These are phyloP conservation scores for Caenorhabditis zanzibari DNA, from an alignment of 2,888 invertebrate genomes.

Conservation along the genomic window DNA sequence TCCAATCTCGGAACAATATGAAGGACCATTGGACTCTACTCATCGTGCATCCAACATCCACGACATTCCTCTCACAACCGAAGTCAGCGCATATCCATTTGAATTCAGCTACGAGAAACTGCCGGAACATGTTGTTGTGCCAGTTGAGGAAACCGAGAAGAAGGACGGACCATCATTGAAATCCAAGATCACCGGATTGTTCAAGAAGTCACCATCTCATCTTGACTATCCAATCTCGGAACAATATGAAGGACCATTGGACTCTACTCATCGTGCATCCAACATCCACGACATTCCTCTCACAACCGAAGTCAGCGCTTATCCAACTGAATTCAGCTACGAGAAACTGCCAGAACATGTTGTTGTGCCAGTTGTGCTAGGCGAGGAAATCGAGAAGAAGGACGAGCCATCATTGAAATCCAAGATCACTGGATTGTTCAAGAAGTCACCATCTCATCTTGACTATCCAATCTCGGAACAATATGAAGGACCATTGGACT, in stretches of 20 bases:
- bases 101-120: constrained; percentile 41
- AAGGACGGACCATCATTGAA: constrained; percentile 24
- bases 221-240: constrained; percentile 35
- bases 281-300: constrained; percentile 52
- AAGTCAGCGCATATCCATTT: constrained; percentile 55
- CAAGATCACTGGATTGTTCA: constrained; percentile 69
- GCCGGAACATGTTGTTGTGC: constrained; percentile 14
- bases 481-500: constrained; percentile 67
- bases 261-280: constrained; percentile 19
- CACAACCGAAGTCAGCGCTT: constrained; percentile 8
- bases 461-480: constrained; percentile 66
- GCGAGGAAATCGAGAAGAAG: constrained; percentile 35
- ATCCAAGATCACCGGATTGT: constrained; percentile 38
- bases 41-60: constrained; percentile 46
- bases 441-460: constrained; percentile 63
- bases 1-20: constrained; percentile 67
- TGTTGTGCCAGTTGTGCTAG: constrained; percentile 26
- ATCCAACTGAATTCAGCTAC: constrained; percentile 33
- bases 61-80: constrained; percentile 55
- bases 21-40: constrained; percentile 67
- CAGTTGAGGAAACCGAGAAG: constrained; percentile 36
- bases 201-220: constrained; percentile 36
- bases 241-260: constrained; percentile 27
- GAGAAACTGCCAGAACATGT: constrained; percentile 30
- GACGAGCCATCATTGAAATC: constrained; percentile 47